phyloP scores from a whole-genome alignment of 1,140 invertebrate species.

The Drosophila kikkawai region DNA sequence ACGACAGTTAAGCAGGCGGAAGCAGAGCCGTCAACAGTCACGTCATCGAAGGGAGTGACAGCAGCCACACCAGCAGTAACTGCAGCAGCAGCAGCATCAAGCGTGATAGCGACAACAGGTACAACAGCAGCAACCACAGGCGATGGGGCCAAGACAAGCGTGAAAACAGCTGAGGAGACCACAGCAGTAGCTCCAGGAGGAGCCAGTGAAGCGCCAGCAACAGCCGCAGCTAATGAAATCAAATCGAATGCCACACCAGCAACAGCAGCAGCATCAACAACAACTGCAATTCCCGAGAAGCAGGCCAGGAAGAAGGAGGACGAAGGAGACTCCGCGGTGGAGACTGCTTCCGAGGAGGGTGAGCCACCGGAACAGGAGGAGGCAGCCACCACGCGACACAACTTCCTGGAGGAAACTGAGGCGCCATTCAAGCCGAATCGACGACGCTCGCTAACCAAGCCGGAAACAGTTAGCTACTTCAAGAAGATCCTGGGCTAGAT shows the following conservation, averaged over 20 bases:
- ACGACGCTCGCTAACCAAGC: conserved; percentile 82
- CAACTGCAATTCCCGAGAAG: conserved; percentile 26
- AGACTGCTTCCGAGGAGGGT: not conserved
- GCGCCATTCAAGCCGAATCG: conserved; percentile 84
- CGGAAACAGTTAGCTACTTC: conserved; percentile 84
- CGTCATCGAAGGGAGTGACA: conserved; percentile 20
- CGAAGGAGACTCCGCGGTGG: not conserved
- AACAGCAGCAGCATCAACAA: conserved; percentile 21
- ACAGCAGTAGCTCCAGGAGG: conserved; percentile 23
- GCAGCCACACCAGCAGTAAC: conserved; percentile 20
- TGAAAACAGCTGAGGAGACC: conserved; percentile 30
- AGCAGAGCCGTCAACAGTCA: conserved; percentile 36
- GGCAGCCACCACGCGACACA: conserved; percentile 64
- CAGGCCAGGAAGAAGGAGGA: conserved; percentile 3
- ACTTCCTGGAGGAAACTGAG: conserved; percentile 82
- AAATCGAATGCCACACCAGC: conserved; percentile 35
- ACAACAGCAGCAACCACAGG: conserved; percentile 11
- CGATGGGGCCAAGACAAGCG: conserved; percentile 22
- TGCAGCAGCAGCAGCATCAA: conserved; percentile 19
- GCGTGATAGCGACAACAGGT: conserved; percentile 25
- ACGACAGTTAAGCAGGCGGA: conserved; percentile 8
- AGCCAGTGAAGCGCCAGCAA: conserved; percentile 16
- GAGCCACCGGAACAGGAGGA: conserved; percentile 2
- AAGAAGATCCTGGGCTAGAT: conserved; percentile 84
- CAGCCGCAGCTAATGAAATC: conserved; percentile 50